Evolutionary conservation across 2,113 vertebrate species (phyloP).

Genomic region (Chaetops frenatus): DNA sequence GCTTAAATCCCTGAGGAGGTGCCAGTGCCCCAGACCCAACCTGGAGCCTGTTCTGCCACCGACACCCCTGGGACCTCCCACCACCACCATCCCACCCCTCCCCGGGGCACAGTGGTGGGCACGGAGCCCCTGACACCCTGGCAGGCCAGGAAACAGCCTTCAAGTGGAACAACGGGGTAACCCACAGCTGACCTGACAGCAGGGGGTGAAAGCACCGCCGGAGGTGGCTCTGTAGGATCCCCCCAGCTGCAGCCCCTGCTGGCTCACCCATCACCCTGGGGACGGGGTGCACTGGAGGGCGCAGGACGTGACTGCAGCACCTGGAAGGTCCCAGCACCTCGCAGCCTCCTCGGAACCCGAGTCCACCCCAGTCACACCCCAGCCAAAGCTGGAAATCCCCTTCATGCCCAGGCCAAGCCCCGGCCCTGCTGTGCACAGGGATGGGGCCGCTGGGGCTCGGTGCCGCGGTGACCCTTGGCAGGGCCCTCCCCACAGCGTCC

Average conservation of each 20-base stretch:
- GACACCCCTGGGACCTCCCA: no score
- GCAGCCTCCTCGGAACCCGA: fast-evolving
- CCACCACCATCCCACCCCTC: fast-evolving
- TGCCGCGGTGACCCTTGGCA: neutral
- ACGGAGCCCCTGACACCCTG: fast-evolving
- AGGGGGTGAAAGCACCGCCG: neutral
- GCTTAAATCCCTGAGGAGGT: fast-evolving
- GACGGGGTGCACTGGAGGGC: neutral
- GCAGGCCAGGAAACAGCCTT: neutral
- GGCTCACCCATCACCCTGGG: neutral
- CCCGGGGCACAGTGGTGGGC: neutral
- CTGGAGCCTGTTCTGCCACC: neutral
- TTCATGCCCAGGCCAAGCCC: fast-evolving
- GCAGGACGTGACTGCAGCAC: neutral
- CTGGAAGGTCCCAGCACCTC: neutral
- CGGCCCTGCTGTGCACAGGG: neutral
- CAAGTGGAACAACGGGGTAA: neutral
- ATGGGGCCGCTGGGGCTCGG: neutral
- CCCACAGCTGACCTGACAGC: fast-evolving
- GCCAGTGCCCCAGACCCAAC: neutral
- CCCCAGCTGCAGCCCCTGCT: neutral
- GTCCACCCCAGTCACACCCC: neutral
- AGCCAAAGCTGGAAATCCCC: neutral
- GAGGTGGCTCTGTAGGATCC: fast-evolving
- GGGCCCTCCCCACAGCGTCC: neutral